Percentiles rank a stretch among this genome's conserved stretches.
These are phyloP conservation scores for Leptodactylus fuscus DNA, from an alignment of 2,113 vertebrate genomes.

Conservation along the genomic window DNA sequence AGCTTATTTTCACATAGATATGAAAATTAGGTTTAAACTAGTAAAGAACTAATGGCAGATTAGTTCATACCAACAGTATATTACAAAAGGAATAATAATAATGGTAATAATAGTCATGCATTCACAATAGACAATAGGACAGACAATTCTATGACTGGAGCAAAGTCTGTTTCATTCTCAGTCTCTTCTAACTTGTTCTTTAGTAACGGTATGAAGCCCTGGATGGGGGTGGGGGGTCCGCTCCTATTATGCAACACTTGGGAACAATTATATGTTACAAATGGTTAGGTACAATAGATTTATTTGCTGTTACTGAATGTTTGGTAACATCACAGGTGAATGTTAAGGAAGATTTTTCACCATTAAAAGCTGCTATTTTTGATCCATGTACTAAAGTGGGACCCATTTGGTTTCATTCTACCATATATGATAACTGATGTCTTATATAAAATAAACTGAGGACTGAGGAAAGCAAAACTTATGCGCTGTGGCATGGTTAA, in stretches of 20 bases:
- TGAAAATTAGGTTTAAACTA: neutral
- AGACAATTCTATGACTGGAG: neutral
- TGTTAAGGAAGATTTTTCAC: neutral
- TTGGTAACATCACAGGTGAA: neutral
- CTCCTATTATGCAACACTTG: neutral
- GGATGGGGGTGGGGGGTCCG: too few species aligned
- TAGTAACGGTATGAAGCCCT: neutral
- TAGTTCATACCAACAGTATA: neutral
- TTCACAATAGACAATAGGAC: slow-evolving; percentile 2
- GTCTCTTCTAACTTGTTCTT: neutral
- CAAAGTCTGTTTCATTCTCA: neutral
- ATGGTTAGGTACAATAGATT: neutral
- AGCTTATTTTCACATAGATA: neutral
- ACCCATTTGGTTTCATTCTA: neutral
- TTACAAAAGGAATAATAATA: neutral
- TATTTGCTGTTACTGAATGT: neutral
- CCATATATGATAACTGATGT: neutral
- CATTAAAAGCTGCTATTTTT: neutral
- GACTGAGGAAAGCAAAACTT: too few species aligned
- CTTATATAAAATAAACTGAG: too few species aligned
- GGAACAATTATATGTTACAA: neutral
- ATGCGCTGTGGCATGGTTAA: too few species aligned
- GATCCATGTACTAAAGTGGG: neutral
- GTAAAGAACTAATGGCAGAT: neutral
- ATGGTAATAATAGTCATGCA: neutral